These are phyloP conservation scores for Cantharis flavilabris DNA, from an alignment of 2,888 invertebrate genomes.

Conservation along the genomic window DNA sequence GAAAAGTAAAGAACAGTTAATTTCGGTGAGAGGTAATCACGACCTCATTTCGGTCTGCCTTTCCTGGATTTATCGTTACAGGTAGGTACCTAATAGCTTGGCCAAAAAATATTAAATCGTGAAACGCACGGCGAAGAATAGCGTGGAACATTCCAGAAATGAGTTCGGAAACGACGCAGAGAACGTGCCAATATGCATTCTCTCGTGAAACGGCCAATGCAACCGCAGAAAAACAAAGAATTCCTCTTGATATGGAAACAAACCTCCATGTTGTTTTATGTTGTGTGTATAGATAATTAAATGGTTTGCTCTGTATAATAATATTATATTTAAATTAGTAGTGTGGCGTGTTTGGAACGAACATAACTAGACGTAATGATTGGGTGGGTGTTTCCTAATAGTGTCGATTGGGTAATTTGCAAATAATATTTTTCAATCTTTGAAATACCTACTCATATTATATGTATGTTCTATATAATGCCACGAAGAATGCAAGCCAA, in stretches of 20 bases:
- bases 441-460: background rate
- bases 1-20: background rate
- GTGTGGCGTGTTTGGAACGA: background rate
- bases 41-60: background rate
- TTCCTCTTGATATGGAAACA: background rate
- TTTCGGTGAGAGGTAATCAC: background rate
- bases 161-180: background rate
- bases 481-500: background rate
- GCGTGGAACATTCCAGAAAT: background rate
- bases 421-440: background rate
- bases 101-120: background rate
- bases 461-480: background rate
- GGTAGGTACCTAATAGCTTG: background rate
- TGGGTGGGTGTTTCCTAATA: slow-evolving; percentile 1
- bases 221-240: background rate
- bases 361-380: slow-evolving; percentile 1
- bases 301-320: background rate
- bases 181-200: background rate
- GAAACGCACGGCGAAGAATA: background rate
- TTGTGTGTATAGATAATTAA: background rate
- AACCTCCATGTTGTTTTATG: background rate
- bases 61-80: background rate
- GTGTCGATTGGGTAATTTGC: background rate
- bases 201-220: background rate
- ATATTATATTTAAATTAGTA: slow-evolving; percentile 1